phyloP scores from a whole-genome alignment of 1,140 invertebrate genomes.

The Drosophila takahashii region DNA sequence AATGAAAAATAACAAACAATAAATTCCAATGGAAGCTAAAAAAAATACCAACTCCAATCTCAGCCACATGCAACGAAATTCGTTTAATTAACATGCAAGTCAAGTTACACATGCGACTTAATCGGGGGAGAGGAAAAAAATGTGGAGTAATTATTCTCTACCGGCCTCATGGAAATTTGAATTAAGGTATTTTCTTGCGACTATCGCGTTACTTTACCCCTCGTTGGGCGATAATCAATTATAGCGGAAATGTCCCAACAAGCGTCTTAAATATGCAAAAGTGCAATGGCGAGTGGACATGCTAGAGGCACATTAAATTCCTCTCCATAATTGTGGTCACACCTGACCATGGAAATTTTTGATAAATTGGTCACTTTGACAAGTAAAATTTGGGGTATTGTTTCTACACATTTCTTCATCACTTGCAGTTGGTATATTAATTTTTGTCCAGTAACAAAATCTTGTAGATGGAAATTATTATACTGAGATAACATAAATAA shows the following conservation, averaged over 20 bases:
- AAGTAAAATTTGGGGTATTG: neutral
- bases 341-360: neutral
- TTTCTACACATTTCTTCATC: too few relatives aligned
- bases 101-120: slow-evolving; percentile 31
- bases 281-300: slow-evolving; percentile 39
- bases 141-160: slow-evolving; percentile 47
- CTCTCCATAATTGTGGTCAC: slow-evolving; percentile 15
- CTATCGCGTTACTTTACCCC: slow-evolving; percentile 23
- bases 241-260: slow-evolving; percentile 72
- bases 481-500: too few relatives aligned
- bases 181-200: slow-evolving; percentile 18
- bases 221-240: slow-evolving; percentile 47
- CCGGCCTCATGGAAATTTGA: slow-evolving; percentile 26
- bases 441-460: too few relatives aligned
- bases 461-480: too few relatives aligned
- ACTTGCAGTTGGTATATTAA: too few relatives aligned
- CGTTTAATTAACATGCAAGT: slow-evolving; percentile 32
- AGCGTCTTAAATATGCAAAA: slow-evolving; percentile 48
- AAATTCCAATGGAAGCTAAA: slow-evolving; percentile 17
- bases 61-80: slow-evolving; percentile 54
- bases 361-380: neutral
- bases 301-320: slow-evolving; percentile 29
- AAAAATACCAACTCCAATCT: slow-evolving; percentile 10
- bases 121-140: slow-evolving; percentile 10
- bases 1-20: slow-evolving; percentile 42